A percentile compares a stretch with the other conserved stretches of the same genome.
These are phyloP conservation scores for Orgyia antiqua DNA, from an alignment of 2,888 invertebrate genomes.

Conservation along the genomic window DNA sequence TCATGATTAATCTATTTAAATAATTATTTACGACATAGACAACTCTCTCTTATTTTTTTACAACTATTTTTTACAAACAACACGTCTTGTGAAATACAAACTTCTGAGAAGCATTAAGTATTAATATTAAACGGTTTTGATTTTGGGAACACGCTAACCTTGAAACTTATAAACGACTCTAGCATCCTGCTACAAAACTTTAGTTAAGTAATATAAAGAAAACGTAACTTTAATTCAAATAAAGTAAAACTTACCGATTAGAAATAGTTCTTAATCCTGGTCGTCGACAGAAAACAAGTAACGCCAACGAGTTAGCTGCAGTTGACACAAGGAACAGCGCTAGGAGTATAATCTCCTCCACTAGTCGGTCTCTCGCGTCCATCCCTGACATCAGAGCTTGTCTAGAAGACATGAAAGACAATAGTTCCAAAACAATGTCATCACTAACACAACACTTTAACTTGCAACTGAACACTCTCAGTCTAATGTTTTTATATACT, in stretches of 20 bases:
- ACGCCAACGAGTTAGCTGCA: conserved; percentile 83
- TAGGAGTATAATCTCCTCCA: conserved; percentile 71
- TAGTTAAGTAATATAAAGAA: conserved; percentile 14
- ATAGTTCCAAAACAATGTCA: conserved; percentile 64
- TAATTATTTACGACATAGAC: conserved; percentile 21
- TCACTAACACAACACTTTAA: conserved; percentile 62
- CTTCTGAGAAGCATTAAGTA: conserved; percentile 8
- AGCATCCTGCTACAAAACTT: conserved; percentile 11
- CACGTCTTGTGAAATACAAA: conserved; percentile 20
- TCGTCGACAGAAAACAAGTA: conserved; percentile 85
- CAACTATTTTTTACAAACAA: conserved; percentile 10
- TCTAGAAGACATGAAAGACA: conserved; percentile 63
- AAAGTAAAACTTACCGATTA: conserved; percentile 81
- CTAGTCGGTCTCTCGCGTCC: conserved; percentile 65
- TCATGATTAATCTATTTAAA: conserved; percentile 29
- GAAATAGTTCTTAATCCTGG: conserved; percentile 87
- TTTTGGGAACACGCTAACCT: conserved; percentile 21
- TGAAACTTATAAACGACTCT: conserved; percentile 12
- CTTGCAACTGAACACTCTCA: conserved; percentile 68
- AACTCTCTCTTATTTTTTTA: conserved; percentile 23
- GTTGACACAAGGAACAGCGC: conserved; percentile 81
- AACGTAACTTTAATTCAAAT: conserved; percentile 7
- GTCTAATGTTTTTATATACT: conserved; percentile 48
- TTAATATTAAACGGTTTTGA: conserved; percentile 20
- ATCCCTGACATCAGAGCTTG: conserved; percentile 71